Percentiles rank a stretch among this genome's conserved stretches.
These are phyloP conservation scores for Drosophila mulleri DNA, from an alignment of 2,888 invertebrate genomes.

Conservation along the genomic window DNA sequence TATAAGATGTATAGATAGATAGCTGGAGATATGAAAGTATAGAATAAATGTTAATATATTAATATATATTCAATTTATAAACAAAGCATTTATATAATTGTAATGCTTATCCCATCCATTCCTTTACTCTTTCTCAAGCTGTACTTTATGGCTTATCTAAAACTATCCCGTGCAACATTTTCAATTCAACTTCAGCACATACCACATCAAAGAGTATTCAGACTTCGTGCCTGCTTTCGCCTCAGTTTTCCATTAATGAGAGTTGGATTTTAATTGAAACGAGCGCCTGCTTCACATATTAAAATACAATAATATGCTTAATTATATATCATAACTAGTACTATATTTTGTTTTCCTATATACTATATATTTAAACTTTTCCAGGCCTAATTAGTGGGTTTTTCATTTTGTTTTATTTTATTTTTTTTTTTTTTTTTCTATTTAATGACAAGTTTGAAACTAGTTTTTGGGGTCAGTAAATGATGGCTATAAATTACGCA, in stretches of 20 bases:
- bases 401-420: background rate
- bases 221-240: background rate
- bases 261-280: slow-evolving; percentile 72
- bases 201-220: background rate
- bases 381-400: slow-evolving; percentile 38
- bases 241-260: slow-evolving; percentile 52
- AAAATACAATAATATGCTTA: slow-evolving; percentile 31
- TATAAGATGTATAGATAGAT: too few relatives aligned
- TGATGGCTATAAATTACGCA: slow-evolving; percentile 9
- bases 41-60: too few relatives aligned
- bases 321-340: slow-evolving; percentile 40
- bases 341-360: slow-evolving; percentile 5
- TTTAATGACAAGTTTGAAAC: slow-evolving; percentile 36
- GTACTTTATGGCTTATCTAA: too few relatives aligned
- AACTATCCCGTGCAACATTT: too few relatives aligned
- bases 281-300: slow-evolving; percentile 61
- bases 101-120: too few relatives aligned
- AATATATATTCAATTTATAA: too few relatives aligned
- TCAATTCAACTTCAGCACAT: too few relatives aligned
- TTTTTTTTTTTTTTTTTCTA: background rate
- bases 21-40: too few relatives aligned
- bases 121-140: too few relatives aligned
- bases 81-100: too few relatives aligned
- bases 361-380: slow-evolving; percentile 40
- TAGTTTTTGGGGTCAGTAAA: slow-evolving; percentile 21